Evolutionary conservation across 2,797 vertebrate species (phyloP).

Genomic region (Chaetophractus vellerosus): DNA sequence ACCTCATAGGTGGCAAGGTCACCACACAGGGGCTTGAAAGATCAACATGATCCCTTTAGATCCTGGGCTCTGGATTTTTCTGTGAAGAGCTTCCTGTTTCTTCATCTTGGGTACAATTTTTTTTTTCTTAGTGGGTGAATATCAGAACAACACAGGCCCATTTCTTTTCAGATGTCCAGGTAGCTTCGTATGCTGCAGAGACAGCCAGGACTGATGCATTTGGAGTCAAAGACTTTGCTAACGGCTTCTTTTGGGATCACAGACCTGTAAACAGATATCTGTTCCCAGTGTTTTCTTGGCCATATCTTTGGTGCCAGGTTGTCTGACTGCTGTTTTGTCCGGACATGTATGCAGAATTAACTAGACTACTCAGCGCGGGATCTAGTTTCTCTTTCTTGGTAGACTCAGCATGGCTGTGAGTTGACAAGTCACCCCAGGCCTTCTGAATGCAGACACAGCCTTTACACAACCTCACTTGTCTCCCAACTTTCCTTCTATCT

Average conservation of each 20-base stretch:
- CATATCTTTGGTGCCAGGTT: constrained; percentile 70
- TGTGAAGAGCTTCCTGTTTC: neutral
- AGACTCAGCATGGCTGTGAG: constrained; percentile 47
- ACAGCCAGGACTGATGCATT: neutral
- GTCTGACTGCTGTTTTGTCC: constrained; percentile 74
- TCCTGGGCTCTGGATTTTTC: neutral
- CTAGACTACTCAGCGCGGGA: neutral
- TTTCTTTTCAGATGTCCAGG: neutral
- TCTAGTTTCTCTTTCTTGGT: constrained; percentile 60
- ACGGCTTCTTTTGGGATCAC: constrained; percentile 34
- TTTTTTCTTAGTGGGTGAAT: neutral
- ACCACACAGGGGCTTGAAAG: neutral
- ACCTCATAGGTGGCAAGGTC: neutral
- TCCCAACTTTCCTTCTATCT: neutral
- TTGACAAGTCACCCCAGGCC: neutral
- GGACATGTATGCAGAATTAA: constrained; percentile 42
- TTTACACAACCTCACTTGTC: neutral
- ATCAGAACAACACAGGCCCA: neutral
- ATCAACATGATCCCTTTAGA: neutral
- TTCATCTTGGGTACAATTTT: neutral
- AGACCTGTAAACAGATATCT: constrained; percentile 61
- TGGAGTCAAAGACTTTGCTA: constrained; percentile 36
- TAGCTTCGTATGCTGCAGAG: neutral
- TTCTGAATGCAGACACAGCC: neutral
- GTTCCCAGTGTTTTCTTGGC: constrained; percentile 46